Percentiles rank a stretch among this genome's conserved stretches.
Conservation (phyloP, 2,888 invertebrate genomes). For the Enchytraeus crypticus region DNA sequence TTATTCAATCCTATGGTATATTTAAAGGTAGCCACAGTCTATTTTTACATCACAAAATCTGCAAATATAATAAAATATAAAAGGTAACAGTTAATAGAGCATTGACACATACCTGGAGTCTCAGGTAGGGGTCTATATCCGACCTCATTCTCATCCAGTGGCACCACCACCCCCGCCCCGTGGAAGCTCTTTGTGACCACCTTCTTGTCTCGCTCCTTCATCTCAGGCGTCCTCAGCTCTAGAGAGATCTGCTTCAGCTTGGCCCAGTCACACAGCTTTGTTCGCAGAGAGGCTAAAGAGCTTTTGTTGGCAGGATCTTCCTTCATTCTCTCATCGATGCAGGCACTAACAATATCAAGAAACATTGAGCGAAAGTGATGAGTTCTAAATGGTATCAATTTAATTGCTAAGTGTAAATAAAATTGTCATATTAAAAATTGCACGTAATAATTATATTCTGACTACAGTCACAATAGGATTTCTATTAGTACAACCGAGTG, state of each 20-base stretch:
- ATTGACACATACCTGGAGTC: conserved; percentile 47
- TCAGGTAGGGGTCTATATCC: conserved; percentile 71
- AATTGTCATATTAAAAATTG: too few species aligned
- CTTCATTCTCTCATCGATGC: conserved; percentile 33
- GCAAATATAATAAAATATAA: background rate
- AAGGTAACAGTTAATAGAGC: background rate
- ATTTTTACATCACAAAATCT: too few species aligned
- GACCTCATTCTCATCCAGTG: conserved; percentile 65
- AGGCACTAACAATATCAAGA: conserved; percentile 30
- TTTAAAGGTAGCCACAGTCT: too few species aligned
- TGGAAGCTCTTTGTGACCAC: conserved; percentile 33
- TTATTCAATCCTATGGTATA: too few species aligned
- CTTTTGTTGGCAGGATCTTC: conserved; percentile 19
- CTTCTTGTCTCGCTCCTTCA: conserved; percentile 51
- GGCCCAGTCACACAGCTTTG: conserved; percentile 59
- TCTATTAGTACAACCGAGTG: too few species aligned
- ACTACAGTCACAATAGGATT: too few species aligned
- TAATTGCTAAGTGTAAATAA: too few species aligned
- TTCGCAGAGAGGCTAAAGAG: conserved; percentile 53
- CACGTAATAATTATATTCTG: too few species aligned
- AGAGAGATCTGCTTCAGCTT: conserved; percentile 57
- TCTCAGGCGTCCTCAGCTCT: conserved; percentile 55
- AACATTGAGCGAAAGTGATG: background rate
- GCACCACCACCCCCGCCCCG: conserved; percentile 56
- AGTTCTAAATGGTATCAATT: background rate